phyloP scores from a whole-genome alignment of 2,113 vertebrate genomes.

The Poeciliopsis prolifica region DNA sequence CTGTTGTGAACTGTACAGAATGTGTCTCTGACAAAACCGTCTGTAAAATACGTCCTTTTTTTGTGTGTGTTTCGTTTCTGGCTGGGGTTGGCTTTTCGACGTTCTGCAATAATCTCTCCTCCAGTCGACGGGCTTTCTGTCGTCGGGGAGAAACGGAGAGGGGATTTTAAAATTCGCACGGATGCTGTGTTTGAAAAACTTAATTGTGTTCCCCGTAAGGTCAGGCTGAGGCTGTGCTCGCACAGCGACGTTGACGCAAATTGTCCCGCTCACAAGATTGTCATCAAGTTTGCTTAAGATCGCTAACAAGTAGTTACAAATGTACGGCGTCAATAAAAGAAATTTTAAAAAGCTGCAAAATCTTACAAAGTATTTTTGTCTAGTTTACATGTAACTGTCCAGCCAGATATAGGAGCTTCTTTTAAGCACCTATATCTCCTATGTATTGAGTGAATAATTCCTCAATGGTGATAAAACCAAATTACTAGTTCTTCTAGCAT shows the following conservation, averaged over 20 bases:
- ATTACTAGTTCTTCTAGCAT: too few relatives aligned
- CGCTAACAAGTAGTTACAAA: not conserved
- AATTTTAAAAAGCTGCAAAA: too few relatives aligned
- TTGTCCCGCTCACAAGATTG: not conserved
- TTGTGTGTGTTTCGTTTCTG: not conserved
- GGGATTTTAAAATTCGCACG: conserved; percentile 47
- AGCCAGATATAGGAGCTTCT: too few relatives aligned
- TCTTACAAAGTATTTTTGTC: too few relatives aligned
- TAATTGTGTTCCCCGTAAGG: conserved; percentile 42
- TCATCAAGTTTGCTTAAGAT: not conserved
- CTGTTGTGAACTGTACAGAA: conserved; percentile 10
- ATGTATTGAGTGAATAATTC: too few relatives aligned
- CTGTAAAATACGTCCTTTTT: not conserved
- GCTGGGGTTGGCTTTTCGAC: not conserved
- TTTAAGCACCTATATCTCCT: too few relatives aligned
- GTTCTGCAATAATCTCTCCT: not conserved
- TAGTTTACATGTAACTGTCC: too few relatives aligned
- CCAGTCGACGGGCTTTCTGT: conserved; percentile 9
- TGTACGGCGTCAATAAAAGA: not conserved
- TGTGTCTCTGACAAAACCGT: not conserved
- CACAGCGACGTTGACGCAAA: not conserved
- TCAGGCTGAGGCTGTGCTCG: conserved; percentile 28
- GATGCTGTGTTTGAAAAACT: conserved; percentile 29
- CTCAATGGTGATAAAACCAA: too few relatives aligned
- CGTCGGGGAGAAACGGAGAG: conserved; percentile 33